Conservation (phyloP, 1,140 invertebrate genomes). For the Hylaeus anthracinus region DNA sequence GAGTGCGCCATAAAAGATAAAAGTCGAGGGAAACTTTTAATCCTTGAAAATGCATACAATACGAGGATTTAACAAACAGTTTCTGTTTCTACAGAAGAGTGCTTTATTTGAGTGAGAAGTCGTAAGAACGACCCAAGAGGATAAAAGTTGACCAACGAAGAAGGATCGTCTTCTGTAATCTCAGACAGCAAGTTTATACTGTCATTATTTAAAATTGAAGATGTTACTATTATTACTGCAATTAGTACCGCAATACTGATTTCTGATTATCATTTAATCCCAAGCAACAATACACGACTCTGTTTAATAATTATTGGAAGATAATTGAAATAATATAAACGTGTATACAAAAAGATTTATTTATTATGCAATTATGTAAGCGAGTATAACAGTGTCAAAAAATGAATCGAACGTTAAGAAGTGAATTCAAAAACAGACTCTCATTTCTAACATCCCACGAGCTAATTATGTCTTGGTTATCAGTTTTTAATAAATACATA, state of each 20-base stretch:
- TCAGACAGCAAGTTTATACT: neutral
- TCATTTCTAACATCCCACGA: neutral
- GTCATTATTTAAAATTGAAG: constrained; percentile 31
- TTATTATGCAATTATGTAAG: too few relatives aligned
- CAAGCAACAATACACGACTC: too few relatives aligned
- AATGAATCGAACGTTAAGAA: too few relatives aligned
- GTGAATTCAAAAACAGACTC: too few relatives aligned
- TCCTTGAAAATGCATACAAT: constrained; percentile 13
- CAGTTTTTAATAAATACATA: neutral
- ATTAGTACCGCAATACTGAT: too few relatives aligned
- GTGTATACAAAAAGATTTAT: too few relatives aligned
- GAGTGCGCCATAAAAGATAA: neutral
- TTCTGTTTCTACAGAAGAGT: neutral
- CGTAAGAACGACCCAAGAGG: constrained; percentile 16
- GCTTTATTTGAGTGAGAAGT: constrained; percentile 32
- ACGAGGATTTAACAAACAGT: constrained; percentile 30
- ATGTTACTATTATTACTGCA: too few relatives aligned
- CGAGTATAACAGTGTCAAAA: too few relatives aligned
- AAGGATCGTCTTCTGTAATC: neutral
- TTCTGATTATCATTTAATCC: too few relatives aligned
- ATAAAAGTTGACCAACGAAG: constrained; percentile 31
- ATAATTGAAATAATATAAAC: too few relatives aligned
- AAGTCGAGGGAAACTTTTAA: constrained; percentile 27
- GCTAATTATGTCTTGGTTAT: neutral
- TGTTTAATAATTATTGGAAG: too few relatives aligned